Evolutionary conservation across 2,888 invertebrate species (phyloP).

Genomic region (Napeogenes sylphis): DNA sequence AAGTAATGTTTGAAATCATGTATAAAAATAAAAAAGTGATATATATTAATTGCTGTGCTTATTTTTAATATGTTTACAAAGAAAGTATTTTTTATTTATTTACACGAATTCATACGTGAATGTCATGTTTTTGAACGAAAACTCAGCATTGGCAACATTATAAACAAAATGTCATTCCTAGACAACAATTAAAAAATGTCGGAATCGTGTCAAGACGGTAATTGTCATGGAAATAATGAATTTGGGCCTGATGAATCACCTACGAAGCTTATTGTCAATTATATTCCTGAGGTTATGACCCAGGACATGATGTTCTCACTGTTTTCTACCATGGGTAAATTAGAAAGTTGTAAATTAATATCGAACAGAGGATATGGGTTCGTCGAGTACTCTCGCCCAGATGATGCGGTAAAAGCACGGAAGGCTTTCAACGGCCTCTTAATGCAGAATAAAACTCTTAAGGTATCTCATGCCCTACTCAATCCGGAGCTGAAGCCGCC

Average conservation of each 20-base stretch:
- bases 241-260: constrained; percentile 76
- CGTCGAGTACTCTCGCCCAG: constrained; percentile 74
- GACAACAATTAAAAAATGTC: constrained; percentile 80
- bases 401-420: constrained; percentile 73
- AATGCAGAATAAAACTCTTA: constrained; percentile 76
- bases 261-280: constrained; percentile 78
- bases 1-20: too few species aligned
- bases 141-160: constrained; percentile 52
- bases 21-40: neutral
- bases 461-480: constrained; percentile 73
- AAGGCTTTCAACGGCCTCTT: constrained; percentile 75
- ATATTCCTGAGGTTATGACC: constrained; percentile 78
- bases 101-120: neutral
- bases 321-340: constrained; percentile 77
- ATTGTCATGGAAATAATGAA: constrained; percentile 77
- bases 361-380: constrained; percentile 77
- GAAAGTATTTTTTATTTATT: neutral
- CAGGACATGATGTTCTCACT: constrained; percentile 78
- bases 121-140: constrained; percentile 51
- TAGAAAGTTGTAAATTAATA: constrained; percentile 78
- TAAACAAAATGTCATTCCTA: constrained; percentile 72
- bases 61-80: too few species aligned
- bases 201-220: constrained; percentile 79
- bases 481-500: constrained; percentile 75
- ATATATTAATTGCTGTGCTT: neutral